Percentiles rank a stretch among this genome's conserved stretches.
Conservation (phyloP, 1,140 invertebrate species). For the Armadillidium nasatum region DNA sequence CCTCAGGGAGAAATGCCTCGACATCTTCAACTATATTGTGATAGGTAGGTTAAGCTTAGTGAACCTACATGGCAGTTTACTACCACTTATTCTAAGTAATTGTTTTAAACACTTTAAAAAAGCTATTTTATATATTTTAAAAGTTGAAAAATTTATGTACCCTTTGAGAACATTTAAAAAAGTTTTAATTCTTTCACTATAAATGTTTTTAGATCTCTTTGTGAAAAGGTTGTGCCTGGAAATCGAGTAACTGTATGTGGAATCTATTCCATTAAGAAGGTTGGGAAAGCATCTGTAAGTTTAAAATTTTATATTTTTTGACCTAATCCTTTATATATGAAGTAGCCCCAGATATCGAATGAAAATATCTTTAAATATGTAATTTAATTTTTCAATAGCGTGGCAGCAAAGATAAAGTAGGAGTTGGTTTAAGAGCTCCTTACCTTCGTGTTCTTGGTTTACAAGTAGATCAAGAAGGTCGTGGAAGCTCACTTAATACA, state of each 20-base stretch:
- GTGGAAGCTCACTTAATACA: conserved; percentile 55
- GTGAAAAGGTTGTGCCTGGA: conserved; percentile 92
- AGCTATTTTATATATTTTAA: no score
- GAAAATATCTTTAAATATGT: conserved; percentile 27
- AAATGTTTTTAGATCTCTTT: conserved; percentile 63
- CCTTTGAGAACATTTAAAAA: no score
- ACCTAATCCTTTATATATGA: background rate
- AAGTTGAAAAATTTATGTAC: no score
- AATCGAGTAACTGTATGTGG: conserved; percentile 90
- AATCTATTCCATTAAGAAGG: conserved; percentile 94
- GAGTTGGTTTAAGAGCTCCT: conserved; percentile 85
- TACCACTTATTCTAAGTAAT: no score
- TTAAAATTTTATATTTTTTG: background rate
- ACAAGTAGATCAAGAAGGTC: conserved; percentile 73
- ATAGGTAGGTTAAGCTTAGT: conserved; percentile 58
- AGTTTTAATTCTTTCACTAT: no score
- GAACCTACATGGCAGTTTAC: no score
- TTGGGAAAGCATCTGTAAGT: conserved; percentile 37
- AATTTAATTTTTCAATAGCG: conserved; percentile 27
- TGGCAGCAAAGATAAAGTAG: conserved; percentile 63
- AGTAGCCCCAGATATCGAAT: background rate
- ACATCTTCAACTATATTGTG: conserved; percentile 91
- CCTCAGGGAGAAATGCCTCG: conserved; percentile 98
- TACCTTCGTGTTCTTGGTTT: conserved; percentile 94
- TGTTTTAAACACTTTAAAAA: no score